phyloP scores from a whole-genome alignment of 1,140 invertebrate genomes.

The Drosophila carrolli region DNA sequence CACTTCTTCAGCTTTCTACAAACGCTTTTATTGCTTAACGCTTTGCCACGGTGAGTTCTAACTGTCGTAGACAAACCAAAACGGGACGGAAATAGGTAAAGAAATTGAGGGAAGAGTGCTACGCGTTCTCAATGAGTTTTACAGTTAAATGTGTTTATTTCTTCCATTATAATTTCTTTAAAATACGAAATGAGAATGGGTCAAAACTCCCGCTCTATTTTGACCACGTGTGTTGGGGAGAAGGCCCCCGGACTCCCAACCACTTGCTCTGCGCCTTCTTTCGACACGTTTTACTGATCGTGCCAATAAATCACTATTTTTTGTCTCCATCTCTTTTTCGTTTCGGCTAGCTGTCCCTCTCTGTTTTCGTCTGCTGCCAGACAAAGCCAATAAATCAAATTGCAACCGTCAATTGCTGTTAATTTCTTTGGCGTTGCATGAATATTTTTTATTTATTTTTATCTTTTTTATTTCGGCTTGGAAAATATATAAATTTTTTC shows the following conservation, averaged over 20 bases:
- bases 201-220: constrained; percentile 40
- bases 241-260: neutral
- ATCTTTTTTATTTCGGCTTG: neutral
- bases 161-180: constrained; percentile 21
- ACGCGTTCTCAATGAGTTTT: constrained; percentile 56
- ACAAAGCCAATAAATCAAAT: constrained; percentile 58
- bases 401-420: constrained; percentile 61
- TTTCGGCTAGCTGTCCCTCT: constrained; percentile 14
- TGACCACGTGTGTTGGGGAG: constrained; percentile 32
- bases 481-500: constrained; percentile 12
- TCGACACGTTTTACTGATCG: constrained; percentile 57
- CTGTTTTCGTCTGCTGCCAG: constrained; percentile 31
- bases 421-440: constrained; percentile 58
- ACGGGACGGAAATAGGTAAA: constrained; percentile 22
- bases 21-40: constrained; percentile 32
- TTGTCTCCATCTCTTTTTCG: constrained; percentile 31
- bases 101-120: constrained; percentile 45
- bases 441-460: constrained; percentile 24
- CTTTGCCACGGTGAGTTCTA: constrained; percentile 31
- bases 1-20: constrained; percentile 19
- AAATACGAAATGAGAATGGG: constrained; percentile 31
- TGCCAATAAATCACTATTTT: constrained; percentile 54
- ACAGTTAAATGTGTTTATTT: constrained; percentile 62
- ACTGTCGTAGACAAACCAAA: constrained; percentile 32
- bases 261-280: constrained; percentile 36